Conservation (phyloP, 2,797 vertebrate genomes). For the Poeciliopsis turneri region DNA sequence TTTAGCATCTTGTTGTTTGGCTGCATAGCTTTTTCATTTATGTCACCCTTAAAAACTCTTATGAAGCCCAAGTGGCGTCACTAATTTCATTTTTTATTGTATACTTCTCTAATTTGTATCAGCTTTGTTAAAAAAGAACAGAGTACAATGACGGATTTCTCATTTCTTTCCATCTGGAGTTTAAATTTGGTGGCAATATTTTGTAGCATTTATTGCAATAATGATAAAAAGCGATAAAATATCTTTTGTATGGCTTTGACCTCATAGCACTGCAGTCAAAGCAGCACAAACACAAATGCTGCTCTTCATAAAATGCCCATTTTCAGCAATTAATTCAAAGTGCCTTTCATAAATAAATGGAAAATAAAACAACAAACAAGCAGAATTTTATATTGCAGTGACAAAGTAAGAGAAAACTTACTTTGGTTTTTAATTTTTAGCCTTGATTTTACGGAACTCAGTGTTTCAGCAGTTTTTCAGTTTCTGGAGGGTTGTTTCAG, state of each 20-base stretch:
- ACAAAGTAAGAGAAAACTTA: not conserved
- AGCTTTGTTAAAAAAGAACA: not conserved
- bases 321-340: not conserved
- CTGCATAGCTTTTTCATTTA: not conserved
- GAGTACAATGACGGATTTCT: not conserved
- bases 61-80: not conserved
- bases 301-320: not conserved
- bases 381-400: not conserved
- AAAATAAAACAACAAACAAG: not conserved
- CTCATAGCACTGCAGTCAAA: too few species aligned
- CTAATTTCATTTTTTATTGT: not conserved
- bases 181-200: not conserved
- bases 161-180: not conserved
- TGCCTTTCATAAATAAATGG: not conserved
- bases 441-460: not conserved
- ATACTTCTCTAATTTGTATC: not conserved
- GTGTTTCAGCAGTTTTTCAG: too few species aligned
- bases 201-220: not conserved
- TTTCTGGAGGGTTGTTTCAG: too few species aligned
- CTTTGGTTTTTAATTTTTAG: not conserved
- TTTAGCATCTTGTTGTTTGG: not conserved
- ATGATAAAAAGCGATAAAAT: not conserved
- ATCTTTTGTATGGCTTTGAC: not conserved
- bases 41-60: not conserved
- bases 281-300: not conserved